Evolutionary conservation across 2,797 vertebrate genomes (phyloP), one percentile per base, ranked within the genome.

Genomic region (Bradypus variegatus): DNA sequence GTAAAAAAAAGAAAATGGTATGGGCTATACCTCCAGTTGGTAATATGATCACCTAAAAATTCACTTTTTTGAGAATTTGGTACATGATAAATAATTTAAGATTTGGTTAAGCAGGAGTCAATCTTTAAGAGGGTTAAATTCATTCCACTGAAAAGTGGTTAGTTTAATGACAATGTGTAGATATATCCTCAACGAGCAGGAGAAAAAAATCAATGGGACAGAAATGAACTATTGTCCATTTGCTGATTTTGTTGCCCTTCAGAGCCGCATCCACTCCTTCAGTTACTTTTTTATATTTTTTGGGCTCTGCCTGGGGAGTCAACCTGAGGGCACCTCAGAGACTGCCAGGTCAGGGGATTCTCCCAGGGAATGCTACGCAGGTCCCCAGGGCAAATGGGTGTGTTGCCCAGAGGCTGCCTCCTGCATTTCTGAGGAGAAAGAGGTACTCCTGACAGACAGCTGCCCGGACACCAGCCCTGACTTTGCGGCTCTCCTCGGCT

Each of bases 181-280:
- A 81, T 50, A 18, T 69, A 78, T 78, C 85, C 85, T 95, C 84
- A 84, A 76, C 89, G 93, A 91, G 64, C 83, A 92, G 89, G 15
- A 50, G 84, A 84, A 55, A 73, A 76, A 88, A 92, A 94, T 94
- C 95, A 92, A 92, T 93, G 81, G 76, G 81, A 78, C 64, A 70
- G 80, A 94, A 95, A 87, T 89, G 93, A 92, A 94, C 93, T 92
- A 41, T 95, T 94, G 94, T 95, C 94, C 78, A 76, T 75, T 86
- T 94, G 88, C 81, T 65, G 87, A 95, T 94, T 96, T 90, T 70
- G 81, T 88, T 87, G 92, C 73, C 93, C 86, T 94, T 88, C 62
- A 81, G 41, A 84, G 92, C 45, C 55, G 38, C 55, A 33, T 65
- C 67, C 53, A 41, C 31, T 84, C 75, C 73, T 10, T 89, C 29